Conservation (phyloP, 2,797 vertebrate species). For the Cryptoprocta ferox region DNA sequence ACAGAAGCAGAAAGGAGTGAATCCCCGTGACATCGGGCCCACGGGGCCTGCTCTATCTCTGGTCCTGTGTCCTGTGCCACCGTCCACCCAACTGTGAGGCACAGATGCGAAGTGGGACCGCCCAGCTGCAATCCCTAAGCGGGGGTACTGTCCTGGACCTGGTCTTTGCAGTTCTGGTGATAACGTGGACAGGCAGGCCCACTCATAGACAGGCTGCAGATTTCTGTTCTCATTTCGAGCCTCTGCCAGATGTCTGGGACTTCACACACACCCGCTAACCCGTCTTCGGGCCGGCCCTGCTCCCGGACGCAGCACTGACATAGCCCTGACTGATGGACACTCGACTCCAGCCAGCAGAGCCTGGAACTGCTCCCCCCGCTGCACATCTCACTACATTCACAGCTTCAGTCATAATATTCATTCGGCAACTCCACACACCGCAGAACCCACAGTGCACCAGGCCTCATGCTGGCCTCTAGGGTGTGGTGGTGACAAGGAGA, state of each 20-base stretch:
- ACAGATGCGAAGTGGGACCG: neutral
- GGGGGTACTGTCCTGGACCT: neutral
- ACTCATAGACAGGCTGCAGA: rapidly evolving
- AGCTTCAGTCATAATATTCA: neutral
- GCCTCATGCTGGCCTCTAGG: neutral
- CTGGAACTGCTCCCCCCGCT: neutral
- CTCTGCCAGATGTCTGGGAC: neutral
- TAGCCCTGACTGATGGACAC: neutral
- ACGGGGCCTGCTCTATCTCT: neutral
- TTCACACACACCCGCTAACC: neutral
- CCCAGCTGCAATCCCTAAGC: neutral
- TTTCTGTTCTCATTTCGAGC: neutral
- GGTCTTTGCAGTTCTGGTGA: neutral
- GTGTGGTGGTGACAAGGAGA: neutral
- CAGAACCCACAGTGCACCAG: neutral
- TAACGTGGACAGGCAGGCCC: neutral
- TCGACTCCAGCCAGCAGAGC: neutral
- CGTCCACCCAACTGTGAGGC: neutral
- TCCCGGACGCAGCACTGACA: neutral
- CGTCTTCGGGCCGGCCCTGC: neutral
- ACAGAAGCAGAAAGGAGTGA: neutral
- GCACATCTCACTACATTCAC: neutral
- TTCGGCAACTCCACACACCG: neutral
- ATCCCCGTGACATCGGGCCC: neutral
- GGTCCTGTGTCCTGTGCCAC: neutral